These are phyloP conservation scores for Anarhynchus alexandrinus DNA, from an alignment of 2,113 vertebrate species.

Conservation along the genomic window DNA sequence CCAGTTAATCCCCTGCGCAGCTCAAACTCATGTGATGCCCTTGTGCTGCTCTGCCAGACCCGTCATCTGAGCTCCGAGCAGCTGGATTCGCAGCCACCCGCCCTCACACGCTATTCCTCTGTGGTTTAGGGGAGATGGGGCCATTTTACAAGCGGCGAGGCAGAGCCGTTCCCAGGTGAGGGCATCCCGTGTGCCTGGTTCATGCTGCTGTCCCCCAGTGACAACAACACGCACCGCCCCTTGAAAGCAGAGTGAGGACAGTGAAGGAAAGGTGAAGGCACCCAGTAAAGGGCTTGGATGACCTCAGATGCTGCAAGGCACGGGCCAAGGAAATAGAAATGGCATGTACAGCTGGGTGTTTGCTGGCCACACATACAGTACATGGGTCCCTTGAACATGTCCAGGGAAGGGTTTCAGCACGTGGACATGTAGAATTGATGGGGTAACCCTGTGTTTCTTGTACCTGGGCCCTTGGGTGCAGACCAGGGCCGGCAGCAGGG, in stretches of 20 bases:
- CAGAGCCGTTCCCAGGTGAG: not conserved
- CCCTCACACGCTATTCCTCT: not conserved
- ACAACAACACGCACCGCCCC: not conserved
- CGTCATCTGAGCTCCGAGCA: not conserved
- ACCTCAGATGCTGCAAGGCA: not conserved
- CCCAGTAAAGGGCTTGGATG: not conserved
- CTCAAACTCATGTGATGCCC: not conserved
- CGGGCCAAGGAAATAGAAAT: not conserved
- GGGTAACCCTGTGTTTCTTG: rapidly evolving
- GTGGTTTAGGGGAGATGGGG: not conserved
- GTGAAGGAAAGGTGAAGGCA: not conserved
- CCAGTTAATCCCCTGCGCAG: not conserved
- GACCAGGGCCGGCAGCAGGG: not conserved
- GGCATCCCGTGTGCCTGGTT: not conserved
- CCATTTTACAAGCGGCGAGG: not conserved
- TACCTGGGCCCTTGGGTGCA: not conserved
- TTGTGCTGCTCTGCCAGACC: not conserved
- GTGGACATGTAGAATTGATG: rapidly evolving
- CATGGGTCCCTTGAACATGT: rapidly evolving
- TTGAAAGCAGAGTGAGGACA: not conserved
- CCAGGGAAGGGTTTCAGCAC: not conserved
- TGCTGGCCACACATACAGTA: not conserved
- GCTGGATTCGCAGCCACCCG: not conserved
- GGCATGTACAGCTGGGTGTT: rapidly evolving
- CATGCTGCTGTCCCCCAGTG: rapidly evolving